Conservation (phyloP, 2,888 invertebrate genomes). For the Tinea pellionella region DNA sequence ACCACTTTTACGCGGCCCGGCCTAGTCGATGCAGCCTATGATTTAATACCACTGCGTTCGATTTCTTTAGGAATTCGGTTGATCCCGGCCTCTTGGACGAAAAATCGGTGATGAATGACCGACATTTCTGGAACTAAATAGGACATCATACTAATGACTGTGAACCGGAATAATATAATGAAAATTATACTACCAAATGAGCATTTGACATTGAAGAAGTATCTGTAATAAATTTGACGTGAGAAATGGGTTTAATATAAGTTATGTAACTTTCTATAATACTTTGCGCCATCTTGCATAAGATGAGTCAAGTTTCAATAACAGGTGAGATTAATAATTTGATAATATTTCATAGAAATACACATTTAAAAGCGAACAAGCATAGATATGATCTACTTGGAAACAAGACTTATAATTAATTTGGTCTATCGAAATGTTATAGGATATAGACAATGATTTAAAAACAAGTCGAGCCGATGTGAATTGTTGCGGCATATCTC, state of each 20-base stretch:
- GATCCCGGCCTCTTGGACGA: constrained; percentile 14
- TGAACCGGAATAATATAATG: background rate
- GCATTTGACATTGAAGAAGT: constrained; percentile 9
- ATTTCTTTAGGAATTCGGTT: constrained; percentile 62
- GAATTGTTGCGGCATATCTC: constrained; percentile 9
- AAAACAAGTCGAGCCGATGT: constrained; percentile 6
- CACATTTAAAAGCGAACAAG: background rate
- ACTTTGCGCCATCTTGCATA: background rate
- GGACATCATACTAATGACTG: background rate
- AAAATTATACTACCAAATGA: constrained; percentile 1
- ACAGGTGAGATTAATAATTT: background rate
- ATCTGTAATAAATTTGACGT: background rate
- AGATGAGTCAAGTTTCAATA: background rate
- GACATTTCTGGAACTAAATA: constrained; percentile 6
- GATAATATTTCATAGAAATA: background rate
- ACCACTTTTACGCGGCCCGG: constrained; percentile 43
- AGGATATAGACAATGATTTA: background rate
- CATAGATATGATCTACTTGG: background rate
- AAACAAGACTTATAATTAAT: background rate
- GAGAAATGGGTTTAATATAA: constrained; percentile 2
- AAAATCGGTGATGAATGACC: constrained; percentile 7
- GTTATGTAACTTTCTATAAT: constrained; percentile 4
- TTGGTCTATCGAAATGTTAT: background rate
- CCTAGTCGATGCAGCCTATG: constrained; percentile 33
- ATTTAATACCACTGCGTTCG: constrained; percentile 49